These are phyloP conservation scores for Hippoglossus hippoglossus DNA, from an alignment of 2,797 vertebrate species.

Conservation along the genomic window DNA sequence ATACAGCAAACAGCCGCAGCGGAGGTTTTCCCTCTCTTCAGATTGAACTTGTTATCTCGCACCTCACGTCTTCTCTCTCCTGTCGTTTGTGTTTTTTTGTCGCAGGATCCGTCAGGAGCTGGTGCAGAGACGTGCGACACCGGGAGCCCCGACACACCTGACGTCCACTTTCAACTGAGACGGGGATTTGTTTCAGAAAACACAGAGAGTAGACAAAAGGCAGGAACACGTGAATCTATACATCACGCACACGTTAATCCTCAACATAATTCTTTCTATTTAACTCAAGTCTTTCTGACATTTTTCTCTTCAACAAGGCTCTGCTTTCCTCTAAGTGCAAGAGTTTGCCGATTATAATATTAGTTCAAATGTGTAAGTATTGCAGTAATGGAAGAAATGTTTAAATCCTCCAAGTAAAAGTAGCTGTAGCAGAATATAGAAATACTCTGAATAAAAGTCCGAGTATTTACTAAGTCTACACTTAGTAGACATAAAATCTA, in stretches of 20 bases:
- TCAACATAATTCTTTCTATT: too few species aligned
- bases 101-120: constrained; percentile 52
- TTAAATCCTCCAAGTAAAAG: background rate
- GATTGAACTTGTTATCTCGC: constrained; percentile 1
- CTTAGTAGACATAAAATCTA: too few species aligned
- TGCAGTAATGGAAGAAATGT: background rate
- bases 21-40: constrained; percentile 23
- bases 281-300: background rate
- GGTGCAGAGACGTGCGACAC: constrained; percentile 19
- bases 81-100: constrained; percentile 36
- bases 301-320: background rate
- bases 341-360: background rate
- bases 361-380: background rate
- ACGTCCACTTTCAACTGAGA: constrained; percentile 6
- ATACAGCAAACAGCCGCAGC: constrained; percentile 40
- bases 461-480: too few species aligned
- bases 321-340: background rate
- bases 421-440: background rate
- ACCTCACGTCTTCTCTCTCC: constrained; percentile 42
- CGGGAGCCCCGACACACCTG: background rate
- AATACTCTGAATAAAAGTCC: background rate
- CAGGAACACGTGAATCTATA: background rate
- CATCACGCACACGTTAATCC: background rate
- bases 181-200: constrained; percentile 18
- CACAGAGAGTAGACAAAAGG: constrained; percentile 17